Evolutionary conservation across 53 echinoderm and acorn worm species (phyloP).

Genomic region (Crossaster papposus): DNA sequence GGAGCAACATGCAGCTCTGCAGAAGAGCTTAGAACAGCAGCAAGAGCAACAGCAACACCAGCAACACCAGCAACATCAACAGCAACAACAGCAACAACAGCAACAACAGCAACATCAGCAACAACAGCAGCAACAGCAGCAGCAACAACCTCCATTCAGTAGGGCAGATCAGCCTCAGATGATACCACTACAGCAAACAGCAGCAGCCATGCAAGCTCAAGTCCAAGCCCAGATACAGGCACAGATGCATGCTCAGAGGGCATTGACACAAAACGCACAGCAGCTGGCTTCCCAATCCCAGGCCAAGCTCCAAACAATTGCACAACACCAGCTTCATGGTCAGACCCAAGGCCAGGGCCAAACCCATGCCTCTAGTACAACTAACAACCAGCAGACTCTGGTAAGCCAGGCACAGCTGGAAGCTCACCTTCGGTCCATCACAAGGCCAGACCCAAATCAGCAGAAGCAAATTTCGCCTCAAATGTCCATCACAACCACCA

Average conservation of each 20-base stretch:
- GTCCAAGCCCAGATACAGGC: constrained; percentile 60
- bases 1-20: constrained; percentile 51
- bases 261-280: constrained; percentile 27
- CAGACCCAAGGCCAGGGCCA: constrained; percentile 38
- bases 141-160: constrained; percentile 51
- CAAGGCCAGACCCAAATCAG: constrained; percentile 33
- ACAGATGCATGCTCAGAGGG: constrained; percentile 46
- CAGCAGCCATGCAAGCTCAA: constrained; percentile 60
- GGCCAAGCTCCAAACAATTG: constrained; percentile 48
- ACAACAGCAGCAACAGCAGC: constrained; percentile 47
- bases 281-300: constrained; percentile 39
- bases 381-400: constrained; percentile 27
- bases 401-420: constrained; percentile 64
- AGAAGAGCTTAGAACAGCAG: constrained; percentile 49
- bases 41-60: constrained; percentile 36
- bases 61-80: constrained; percentile 44
- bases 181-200: constrained; percentile 57
- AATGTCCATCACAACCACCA: constrained; percentile 22
- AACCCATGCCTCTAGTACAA: constrained; percentile 14
- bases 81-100: constrained; percentile 54
- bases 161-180: constrained; percentile 49
- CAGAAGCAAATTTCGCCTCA: constrained; percentile 42
- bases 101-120: constrained; percentile 39
- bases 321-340: constrained; percentile 38
- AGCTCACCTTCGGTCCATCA: constrained; percentile 46